These are phyloP conservation scores for Setophaga petechia DNA, from an alignment of 2,113 vertebrate genomes.

Conservation along the genomic window DNA sequence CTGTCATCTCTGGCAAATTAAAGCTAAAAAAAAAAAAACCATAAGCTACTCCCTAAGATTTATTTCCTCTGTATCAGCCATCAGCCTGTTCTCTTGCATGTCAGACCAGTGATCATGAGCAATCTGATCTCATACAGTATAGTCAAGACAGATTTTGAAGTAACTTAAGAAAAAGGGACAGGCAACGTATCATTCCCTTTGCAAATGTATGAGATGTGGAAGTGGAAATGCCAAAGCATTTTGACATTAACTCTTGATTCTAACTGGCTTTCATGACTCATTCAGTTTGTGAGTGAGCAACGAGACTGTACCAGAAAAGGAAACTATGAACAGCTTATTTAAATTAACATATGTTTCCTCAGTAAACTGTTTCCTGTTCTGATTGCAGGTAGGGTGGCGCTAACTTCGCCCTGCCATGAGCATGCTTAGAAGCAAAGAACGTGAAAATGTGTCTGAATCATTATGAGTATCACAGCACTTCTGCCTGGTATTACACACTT, in stretches of 20 bases:
- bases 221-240: constrained; percentile 25
- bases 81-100: not conserved
- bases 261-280: not conserved
- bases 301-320: not conserved
- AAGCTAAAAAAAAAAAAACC: not conserved
- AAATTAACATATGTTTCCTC: not conserved
- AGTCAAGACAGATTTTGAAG: not conserved
- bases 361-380: constrained; percentile 8
- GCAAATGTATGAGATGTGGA: not conserved
- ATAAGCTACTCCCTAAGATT: not conserved
- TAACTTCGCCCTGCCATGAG: not conserved
- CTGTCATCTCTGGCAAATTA: constrained; percentile 1
- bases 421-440: not conserved
- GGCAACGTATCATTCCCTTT: not conserved
- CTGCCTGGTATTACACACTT: not conserved
- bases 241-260: constrained; percentile 24
- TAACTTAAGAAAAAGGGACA: not conserved
- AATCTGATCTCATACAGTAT: not conserved
- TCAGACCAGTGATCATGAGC: not conserved
- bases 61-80: not conserved
- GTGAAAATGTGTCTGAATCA: not conserved
- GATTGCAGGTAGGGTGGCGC: not conserved
- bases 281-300: not conserved
- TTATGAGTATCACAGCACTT: not conserved
- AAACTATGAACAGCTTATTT: not conserved